These are phyloP conservation scores for Acholoe squamosa DNA, from an alignment of 2,888 invertebrate genomes.

Conservation along the genomic window DNA sequence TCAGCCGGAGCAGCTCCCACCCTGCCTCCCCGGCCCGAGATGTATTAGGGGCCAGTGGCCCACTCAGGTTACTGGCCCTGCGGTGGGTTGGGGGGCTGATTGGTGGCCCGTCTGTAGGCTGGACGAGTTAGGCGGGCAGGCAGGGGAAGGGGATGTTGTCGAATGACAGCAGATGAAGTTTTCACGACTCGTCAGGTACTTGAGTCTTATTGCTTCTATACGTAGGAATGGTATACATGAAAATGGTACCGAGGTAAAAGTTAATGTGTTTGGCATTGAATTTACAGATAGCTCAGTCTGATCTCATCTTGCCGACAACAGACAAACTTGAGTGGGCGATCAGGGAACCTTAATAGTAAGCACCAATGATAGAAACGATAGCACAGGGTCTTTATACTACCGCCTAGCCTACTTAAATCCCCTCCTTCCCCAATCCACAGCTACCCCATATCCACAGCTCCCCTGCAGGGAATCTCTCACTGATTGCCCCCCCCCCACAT, in stretches of 20 bases:
- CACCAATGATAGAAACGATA: background rate
- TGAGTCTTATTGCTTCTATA: too few relatives aligned
- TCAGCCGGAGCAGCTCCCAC: slow-evolving; percentile 3
- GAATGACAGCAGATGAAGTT: slow-evolving; percentile 1
- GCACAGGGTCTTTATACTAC: background rate
- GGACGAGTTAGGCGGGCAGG: background rate
- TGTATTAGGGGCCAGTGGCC: slow-evolving; percentile 23
- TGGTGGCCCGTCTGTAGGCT: background rate
- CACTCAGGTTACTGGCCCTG: background rate
- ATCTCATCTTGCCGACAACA: background rate
- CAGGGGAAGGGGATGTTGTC: background rate
- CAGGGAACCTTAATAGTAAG: background rate
- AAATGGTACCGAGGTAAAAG: too few relatives aligned
- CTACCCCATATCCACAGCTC: background rate
- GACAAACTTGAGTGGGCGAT: slow-evolving; percentile 9
- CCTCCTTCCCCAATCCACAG: slow-evolving; percentile 3
- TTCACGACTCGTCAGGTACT: slow-evolving; percentile 2
- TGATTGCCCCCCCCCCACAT: slow-evolving; percentile 38
- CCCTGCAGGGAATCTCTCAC: background rate
- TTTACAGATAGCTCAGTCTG: background rate
- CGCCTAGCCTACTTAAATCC: background rate
- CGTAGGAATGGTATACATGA: too few relatives aligned
- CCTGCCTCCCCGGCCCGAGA: background rate
- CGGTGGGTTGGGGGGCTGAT: background rate
- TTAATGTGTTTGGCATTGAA: background rate